Percentiles rank a stretch among this genome's conserved stretches.
Conservation (phyloP, 1,140 invertebrate genomes). For the Drosophila repletoides region DNA sequence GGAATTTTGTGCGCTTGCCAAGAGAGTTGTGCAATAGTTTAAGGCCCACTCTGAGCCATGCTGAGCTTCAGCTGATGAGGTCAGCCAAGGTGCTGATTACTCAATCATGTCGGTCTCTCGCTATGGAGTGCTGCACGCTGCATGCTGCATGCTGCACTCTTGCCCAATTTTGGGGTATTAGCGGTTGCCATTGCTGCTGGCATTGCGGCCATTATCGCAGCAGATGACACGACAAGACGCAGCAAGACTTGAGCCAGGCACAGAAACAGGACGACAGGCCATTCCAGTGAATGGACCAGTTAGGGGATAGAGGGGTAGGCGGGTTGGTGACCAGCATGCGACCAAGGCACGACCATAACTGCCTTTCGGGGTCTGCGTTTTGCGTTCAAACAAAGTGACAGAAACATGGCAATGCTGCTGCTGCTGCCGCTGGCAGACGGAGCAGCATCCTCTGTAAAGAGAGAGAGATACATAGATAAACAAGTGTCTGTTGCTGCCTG, state of each 20-base stretch:
- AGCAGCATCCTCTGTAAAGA: constrained; percentile 27
- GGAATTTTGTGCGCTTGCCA: constrained; percentile 49
- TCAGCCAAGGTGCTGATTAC: background rate
- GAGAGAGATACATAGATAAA: constrained; percentile 75
- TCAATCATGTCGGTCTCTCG: too few relatives aligned
- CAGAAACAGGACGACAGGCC: background rate
- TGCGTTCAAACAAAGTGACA: constrained; percentile 55
- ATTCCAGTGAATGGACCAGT: background rate
- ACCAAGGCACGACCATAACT: constrained; percentile 59
- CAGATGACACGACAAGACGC: constrained; percentile 40
- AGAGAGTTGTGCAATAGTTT: constrained; percentile 54
- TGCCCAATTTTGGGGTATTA: constrained; percentile 23
- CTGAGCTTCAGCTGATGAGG: background rate
- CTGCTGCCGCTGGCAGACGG: constrained; percentile 7
- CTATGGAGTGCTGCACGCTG: too few relatives aligned
- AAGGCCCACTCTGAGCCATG: constrained; percentile 7
- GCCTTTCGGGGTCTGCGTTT: constrained; percentile 49
- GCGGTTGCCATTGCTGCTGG: constrained; percentile 28
- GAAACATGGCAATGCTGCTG: constrained; percentile 46
- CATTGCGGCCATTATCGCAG: constrained; percentile 44
- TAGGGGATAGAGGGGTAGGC: background rate
- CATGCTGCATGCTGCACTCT: constrained; percentile 1
- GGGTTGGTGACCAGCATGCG: constrained; percentile 30
- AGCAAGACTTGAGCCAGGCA: background rate
- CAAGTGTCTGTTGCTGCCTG: constrained; percentile 50